Evolutionary conservation across 2,113 vertebrate genomes (phyloP).

Genomic region (Hydropotes inermis): DNA sequence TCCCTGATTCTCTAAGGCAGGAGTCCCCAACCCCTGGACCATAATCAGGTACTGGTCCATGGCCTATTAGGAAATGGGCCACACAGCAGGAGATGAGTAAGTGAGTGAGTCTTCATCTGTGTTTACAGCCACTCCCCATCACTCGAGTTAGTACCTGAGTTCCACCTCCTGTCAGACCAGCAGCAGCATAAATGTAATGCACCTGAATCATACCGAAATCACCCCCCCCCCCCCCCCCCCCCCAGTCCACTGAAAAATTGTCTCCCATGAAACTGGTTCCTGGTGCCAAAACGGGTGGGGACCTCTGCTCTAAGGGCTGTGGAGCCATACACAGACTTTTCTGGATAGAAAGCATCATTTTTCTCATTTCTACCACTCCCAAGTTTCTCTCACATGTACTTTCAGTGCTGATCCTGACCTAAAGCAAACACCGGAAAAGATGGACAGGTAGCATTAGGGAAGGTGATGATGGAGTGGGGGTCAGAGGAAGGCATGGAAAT

Average conservation of each 20-base stretch:
- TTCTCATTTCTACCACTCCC: not conserved
- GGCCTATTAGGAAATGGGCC: not conserved
- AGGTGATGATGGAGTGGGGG: fast-evolving
- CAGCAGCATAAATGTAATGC: not conserved
- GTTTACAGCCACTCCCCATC: not conserved
- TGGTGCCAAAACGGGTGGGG: not conserved
- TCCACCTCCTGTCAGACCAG: not conserved
- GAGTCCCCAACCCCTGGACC: not conserved
- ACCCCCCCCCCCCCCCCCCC: not conserved
- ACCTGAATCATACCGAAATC: not conserved
- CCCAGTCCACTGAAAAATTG: not conserved
- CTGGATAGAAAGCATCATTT: not conserved
- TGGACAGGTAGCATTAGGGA: not conserved
- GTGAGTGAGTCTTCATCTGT: not conserved
- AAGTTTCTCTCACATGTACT: not conserved
- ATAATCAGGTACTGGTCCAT: not conserved
- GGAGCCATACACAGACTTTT: not conserved
- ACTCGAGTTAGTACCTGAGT: not conserved
- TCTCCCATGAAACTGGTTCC: not conserved
- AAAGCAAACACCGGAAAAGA: not conserved
- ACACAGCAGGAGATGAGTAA: not conserved
- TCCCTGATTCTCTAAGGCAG: not conserved
- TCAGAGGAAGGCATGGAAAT: not conserved
- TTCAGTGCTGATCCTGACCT: not conserved
- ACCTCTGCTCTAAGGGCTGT: not conserved